phyloP scores from a whole-genome alignment of 2,888 invertebrate genomes.

The Nymphalis c-album region DNA sequence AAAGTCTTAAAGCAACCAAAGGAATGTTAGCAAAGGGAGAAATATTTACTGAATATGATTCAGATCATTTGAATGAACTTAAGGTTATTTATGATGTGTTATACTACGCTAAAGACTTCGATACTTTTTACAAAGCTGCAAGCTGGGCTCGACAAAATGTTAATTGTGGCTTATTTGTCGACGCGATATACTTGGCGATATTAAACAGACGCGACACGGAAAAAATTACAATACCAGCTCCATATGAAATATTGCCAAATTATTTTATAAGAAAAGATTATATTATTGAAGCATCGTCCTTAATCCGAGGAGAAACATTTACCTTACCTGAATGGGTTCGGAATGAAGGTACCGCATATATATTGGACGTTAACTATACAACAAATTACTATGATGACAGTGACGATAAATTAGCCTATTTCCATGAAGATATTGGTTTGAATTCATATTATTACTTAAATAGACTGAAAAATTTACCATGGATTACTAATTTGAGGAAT shows the following conservation, averaged over 20 bases:
- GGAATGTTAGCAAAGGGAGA: constrained; percentile 61
- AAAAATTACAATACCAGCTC: constrained; percentile 82
- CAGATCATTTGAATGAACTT: constrained; percentile 58
- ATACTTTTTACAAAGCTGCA: constrained; percentile 80
- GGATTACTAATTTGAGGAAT: constrained; percentile 61
- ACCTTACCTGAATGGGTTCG: constrained; percentile 53
- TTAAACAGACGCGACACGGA: constrained; percentile 81
- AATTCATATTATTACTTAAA: constrained; percentile 84
- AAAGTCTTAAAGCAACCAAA: constrained; percentile 51
- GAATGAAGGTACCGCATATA: constrained; percentile 66
- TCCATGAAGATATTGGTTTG: constrained; percentile 86
- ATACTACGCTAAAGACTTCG: constrained; percentile 80
- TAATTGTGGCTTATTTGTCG: constrained; percentile 84
- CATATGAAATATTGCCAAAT: constrained; percentile 85
- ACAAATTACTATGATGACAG: constrained; percentile 61
- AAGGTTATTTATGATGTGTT: constrained; percentile 73
- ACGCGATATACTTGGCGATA: constrained; percentile 81
- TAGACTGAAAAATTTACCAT: constrained; percentile 79
- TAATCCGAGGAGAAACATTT: constrained; percentile 56
- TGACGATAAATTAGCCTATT: constrained; percentile 84
- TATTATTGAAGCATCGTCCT: constrained; percentile 69
- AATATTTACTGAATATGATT: constrained; percentile 68
- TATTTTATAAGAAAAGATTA: constrained; percentile 84
- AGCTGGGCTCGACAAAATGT: constrained; percentile 82
- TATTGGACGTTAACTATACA: constrained; percentile 69